Base-by-base conservation (phyloP, 2,888 invertebrate genomes). In the Willowsia nigromaculata region DNA sequence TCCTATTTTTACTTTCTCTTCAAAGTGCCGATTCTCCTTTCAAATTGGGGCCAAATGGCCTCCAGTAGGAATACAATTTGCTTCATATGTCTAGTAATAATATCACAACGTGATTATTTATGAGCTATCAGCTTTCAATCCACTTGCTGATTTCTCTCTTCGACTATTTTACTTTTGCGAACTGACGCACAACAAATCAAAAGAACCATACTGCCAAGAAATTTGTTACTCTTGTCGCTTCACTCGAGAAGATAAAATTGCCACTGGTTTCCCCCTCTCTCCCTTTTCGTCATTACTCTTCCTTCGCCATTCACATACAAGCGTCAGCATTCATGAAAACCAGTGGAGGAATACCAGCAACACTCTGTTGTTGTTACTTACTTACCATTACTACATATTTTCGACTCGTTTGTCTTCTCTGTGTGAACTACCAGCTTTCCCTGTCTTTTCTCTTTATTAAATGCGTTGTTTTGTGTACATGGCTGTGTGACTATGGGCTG, bases 171-270 rank as follows among this genome's bases (percentile, higher is more conserved):
- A 22, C 56, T 27, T 11, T 71, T 71, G 71, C 6, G 27, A 47
- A 43, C 74, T 74, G 47, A 74, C 27, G 15, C 47, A 74, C 74
- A 47, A 27, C 33, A 68, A 27, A 47, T 47, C 27, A 22, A n/a
- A 3, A 53, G 47, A 74, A 47, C 74, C 74, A 47, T 74, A 47
- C 74, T 74, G 74, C 47, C 74, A 47, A 74, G 47, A 74, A 74
- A 74, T 47, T 74, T 74, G 74, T 74, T 43, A 13, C 74, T 47
- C 27, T 27, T 74, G 15, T 43, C 47, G 47, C 33, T 78, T 25
- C 56, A 25, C 78, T 78, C 56, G 0, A 33, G 18, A 78, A 53
- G 37, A 53, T 18, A 56, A 56, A 56, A 78, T 33, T 56, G 56
- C 53, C 47, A 56, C 56, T 40, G 37, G 18, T 78, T 78, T 37